These are phyloP conservation scores for Zoanthus solanderi DNA, from an alignment of 92 coral and sea anemone species.

Conservation along the genomic window DNA sequence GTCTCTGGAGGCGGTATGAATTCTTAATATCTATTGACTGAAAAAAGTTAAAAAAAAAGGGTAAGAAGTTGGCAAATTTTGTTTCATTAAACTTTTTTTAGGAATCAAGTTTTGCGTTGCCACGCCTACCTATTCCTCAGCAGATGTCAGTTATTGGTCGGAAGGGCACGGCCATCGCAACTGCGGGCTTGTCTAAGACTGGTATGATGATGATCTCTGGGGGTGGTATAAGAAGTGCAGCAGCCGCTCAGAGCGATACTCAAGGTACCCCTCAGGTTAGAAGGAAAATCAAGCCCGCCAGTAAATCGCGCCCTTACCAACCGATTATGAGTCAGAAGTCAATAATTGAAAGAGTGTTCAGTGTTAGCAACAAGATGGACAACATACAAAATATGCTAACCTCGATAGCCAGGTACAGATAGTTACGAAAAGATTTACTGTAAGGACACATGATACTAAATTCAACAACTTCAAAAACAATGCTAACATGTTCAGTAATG, in stretches of 20 bases:
- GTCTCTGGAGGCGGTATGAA: background rate
- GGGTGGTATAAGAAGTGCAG: slow-evolving; percentile 9
- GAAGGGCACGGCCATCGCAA: slow-evolving; percentile 21
- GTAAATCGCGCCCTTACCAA: slow-evolving; percentile 14
- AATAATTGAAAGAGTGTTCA: slow-evolving; percentile 34
- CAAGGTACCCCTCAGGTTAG: background rate
- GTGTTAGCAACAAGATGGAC: slow-evolving; percentile 47
- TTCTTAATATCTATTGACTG: background rate
- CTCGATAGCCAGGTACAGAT: slow-evolving; percentile 21
- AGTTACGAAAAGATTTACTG: no score
- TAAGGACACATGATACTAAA: no score
- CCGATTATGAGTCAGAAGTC: slow-evolving; percentile 40
- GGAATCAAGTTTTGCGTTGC: slow-evolving; percentile 19
- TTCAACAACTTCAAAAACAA: no score
- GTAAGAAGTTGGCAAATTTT: background rate
- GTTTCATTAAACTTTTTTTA: background rate
- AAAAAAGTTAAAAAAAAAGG: background rate
- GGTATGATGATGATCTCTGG: slow-evolving; percentile 52
- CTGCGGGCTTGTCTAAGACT: slow-evolving; percentile 35
- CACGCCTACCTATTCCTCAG: slow-evolving; percentile 27
- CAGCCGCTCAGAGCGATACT: background rate
- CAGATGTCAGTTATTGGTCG: slow-evolving; percentile 16
- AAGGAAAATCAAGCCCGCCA: slow-evolving; percentile 23
- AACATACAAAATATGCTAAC: slow-evolving; percentile 40
- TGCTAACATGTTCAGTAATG: background rate